Conservation (phyloP, 2,113 vertebrate genomes). For the Psophia crepitans region DNA sequence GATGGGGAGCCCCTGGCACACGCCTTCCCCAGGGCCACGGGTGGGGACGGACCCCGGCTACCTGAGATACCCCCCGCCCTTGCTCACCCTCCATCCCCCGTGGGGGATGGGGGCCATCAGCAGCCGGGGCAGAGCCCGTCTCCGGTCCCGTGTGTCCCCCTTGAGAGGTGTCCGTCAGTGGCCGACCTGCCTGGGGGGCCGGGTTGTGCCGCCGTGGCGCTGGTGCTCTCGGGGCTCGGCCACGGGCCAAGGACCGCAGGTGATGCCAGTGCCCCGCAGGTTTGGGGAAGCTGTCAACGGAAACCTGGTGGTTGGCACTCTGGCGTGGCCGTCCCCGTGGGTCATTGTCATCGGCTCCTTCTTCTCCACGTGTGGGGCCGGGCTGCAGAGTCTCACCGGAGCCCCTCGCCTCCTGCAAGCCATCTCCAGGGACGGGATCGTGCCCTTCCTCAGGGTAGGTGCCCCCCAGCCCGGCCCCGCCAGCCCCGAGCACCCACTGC, state of each 20-base stretch:
- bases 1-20: neutral
- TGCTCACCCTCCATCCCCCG: fast-evolving
- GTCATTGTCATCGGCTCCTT: conserved; percentile 97
- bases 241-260: fast-evolving
- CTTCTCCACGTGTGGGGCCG: conserved; percentile 95
- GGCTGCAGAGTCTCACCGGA: conserved; percentile 93
- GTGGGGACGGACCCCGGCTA: neutral
- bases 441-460: conserved; percentile 93
- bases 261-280: conserved; percentile 63
- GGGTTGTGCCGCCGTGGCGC: neutral
- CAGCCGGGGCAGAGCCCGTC: neutral
- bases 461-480: neutral
- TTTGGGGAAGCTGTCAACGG: conserved; percentile 95
- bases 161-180: fast-evolving
- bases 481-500: fast-evolving
- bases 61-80: neutral
- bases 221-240: neutral
- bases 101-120: fast-evolving
- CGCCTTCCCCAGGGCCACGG: fast-evolving
- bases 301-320: conserved; percentile 93
- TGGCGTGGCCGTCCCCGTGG: conserved; percentile 96
- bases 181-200: neutral
- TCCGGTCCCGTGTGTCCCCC: fast-evolving
- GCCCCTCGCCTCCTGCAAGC: conserved; percentile 94
- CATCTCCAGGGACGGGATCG: conserved; percentile 91